A percentile compares a stretch with the other conserved stretches of the same genome.
Conservation (phyloP, 1,140 invertebrate species). For the Drosophila serrata region DNA sequence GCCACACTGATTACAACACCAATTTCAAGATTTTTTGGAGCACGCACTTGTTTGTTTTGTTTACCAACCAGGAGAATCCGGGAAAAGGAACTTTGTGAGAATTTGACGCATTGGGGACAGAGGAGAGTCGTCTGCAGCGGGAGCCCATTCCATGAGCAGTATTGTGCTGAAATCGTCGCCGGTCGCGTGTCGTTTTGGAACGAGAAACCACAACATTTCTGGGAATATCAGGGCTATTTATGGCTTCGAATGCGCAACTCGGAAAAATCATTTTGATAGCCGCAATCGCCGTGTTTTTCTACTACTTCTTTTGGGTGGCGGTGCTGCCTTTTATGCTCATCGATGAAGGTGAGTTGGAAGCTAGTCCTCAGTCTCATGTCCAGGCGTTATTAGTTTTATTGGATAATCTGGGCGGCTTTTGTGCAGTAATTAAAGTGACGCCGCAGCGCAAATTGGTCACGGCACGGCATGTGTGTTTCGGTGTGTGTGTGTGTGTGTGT, state of each 20-base stretch:
- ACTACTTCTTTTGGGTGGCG: conserved; percentile 90
- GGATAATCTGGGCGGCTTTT: conserved; percentile 75
- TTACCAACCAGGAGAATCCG: conserved; percentile 17
- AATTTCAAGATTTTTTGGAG: conserved; percentile 31
- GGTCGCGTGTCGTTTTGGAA: conserved; percentile 7
- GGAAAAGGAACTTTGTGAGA: not conserved
- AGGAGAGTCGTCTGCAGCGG: not conserved
- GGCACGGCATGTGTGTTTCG: not conserved
- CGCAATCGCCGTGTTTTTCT: conserved; percentile 87
- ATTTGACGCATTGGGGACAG: conserved; percentile 1
- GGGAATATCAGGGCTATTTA: conserved; percentile 69
- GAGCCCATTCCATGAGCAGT: conserved; percentile 20
- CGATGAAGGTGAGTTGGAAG: conserved; percentile 83
- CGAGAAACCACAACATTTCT: conserved; percentile 21
- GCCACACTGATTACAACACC: conserved; percentile 6
- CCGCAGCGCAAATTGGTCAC: conserved; percentile 58
- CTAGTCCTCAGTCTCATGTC: not conserved
- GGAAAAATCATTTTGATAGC: conserved; percentile 88
- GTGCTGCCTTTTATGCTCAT: conserved; percentile 89
- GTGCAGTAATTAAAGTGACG: conserved; percentile 72
- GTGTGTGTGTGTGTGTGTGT: too few relatives aligned
- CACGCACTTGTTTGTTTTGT: conserved; percentile 51
- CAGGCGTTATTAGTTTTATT: conserved; percentile 59
- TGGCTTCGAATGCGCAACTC: conserved; percentile 85
- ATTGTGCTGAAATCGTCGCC: conserved; percentile 23